Evolutionary conservation across 1,140 invertebrate species (phyloP).

Genomic region (Halyomorpha halys): DNA sequence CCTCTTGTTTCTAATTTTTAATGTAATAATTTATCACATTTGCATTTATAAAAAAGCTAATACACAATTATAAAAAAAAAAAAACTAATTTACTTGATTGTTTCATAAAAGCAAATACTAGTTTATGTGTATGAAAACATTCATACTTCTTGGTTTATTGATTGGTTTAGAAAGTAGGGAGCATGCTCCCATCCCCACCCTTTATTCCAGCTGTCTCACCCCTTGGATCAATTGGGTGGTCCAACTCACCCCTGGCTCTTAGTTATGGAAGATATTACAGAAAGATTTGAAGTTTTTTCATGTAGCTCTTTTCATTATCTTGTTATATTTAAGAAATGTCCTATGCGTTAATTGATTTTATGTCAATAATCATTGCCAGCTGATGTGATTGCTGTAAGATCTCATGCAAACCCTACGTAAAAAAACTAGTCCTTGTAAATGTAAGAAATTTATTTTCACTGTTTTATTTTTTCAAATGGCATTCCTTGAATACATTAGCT

Average conservation of each 20-base stretch:
- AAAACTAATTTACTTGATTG: no score
- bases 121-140: no score
- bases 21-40: not conserved
- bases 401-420: conserved; percentile 76
- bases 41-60: no score
- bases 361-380: not conserved
- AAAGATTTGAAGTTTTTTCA: not conserved
- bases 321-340: not conserved
- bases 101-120: no score
- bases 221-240: conserved; percentile 25
- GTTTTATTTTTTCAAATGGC: no score
- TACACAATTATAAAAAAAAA: no score
- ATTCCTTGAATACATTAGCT: no score
- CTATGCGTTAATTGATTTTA: not conserved
- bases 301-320: not conserved
- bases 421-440: conserved; percentile 79
- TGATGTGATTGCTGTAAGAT: conserved; percentile 3
- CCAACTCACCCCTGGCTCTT: not conserved
- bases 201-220: conserved; percentile 3
- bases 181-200: conserved; percentile 11
- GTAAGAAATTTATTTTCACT: conserved; percentile 47
- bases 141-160: not conserved
- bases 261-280: conserved; percentile 21
- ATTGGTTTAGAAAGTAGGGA: conserved; percentile 2
- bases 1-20: not conserved